These are phyloP conservation scores for Hirtodrosophila alboralis DNA, from an alignment of 2,888 invertebrate genomes.

Conservation along the genomic window DNA sequence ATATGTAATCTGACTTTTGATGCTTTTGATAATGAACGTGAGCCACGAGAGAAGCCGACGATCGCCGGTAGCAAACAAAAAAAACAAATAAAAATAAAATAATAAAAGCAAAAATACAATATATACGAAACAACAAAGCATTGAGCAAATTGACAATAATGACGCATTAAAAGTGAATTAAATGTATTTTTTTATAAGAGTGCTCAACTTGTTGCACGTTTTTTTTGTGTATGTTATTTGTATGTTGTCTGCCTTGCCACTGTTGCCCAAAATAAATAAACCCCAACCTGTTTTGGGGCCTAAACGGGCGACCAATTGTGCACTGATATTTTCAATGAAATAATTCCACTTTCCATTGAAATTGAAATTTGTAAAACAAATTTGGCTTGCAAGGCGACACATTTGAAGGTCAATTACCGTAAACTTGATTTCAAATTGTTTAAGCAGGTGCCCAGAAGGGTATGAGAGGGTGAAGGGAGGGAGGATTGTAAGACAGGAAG, in stretches of 20 bases:
- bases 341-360: constrained; percentile 49
- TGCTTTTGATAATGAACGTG: constrained; percentile 37
- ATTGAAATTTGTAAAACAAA: constrained; percentile 33
- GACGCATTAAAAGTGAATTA: constrained; percentile 68
- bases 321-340: constrained; percentile 39
- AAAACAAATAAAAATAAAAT: background rate
- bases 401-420: constrained; percentile 61
- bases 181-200: constrained; percentile 36
- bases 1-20: constrained; percentile 28
- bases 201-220: constrained; percentile 57
- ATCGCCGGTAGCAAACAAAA: constrained; percentile 12
- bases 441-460: constrained; percentile 1
- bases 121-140: constrained; percentile 10
- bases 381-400: constrained; percentile 55
- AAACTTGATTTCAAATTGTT: constrained; percentile 3
- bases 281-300: constrained; percentile 53
- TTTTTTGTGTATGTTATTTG: constrained; percentile 31
- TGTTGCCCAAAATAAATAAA: constrained; percentile 52
- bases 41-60: constrained; percentile 14
- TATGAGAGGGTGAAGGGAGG: too few relatives aligned
- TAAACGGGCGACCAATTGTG: constrained; percentile 34
- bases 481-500: background rate
- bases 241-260: constrained; percentile 45
- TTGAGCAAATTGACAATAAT: constrained; percentile 62
- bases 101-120: background rate